Evolutionary conservation across 2,888 invertebrate genomes (phyloP), one percentile per base, ranked within the genome.

Genomic region (Baronia brevicornis): DNA sequence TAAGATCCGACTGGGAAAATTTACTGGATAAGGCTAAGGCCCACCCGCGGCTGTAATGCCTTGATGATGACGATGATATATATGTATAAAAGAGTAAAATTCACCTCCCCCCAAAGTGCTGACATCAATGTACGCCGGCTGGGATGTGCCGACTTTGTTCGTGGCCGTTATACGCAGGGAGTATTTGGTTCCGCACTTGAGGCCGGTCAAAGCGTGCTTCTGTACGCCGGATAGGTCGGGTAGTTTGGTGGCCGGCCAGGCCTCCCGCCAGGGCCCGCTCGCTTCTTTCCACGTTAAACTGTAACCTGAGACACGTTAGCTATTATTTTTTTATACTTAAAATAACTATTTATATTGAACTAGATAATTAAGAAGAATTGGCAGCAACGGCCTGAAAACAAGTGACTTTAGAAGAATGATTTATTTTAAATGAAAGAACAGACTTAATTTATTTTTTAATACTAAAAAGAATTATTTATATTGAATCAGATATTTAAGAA

Each of bases 141-240:
- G 89, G 5, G 95, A 94, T 22, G 90, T 89, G 2, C 95, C 96
- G 3, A 95, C 92, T 48, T 88, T 86, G 71, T 95, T 96, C 29
- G 91, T 90, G 0, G 95, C 94, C 1, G 91, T 90, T 53, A 96
- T 87, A 60, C 92, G 89, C 40, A 95, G 86, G 36, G 91, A 89
- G 60, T 96, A 96, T 43, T 89, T 88, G 5, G 93, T 93, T 8
- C 96, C 96, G 63, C 96, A 96, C 54, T 90, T 90, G 6, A 96
- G 85, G 0, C 90, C 90, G 1, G 89, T 89, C 17, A 95, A 52
- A 0, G 84, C 44, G 87, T 92, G 87, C 79, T 72, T 91, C 88
- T 56, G 78, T 0, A 68, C 60, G 0, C 72, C 90, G 66, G 87
- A 82, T 46, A 72, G 67, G 48, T 46, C 88, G 58, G 53, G 88